Base-by-base conservation (phyloP, 2,888 invertebrate genomes). In the Allygus modestus region DNA sequence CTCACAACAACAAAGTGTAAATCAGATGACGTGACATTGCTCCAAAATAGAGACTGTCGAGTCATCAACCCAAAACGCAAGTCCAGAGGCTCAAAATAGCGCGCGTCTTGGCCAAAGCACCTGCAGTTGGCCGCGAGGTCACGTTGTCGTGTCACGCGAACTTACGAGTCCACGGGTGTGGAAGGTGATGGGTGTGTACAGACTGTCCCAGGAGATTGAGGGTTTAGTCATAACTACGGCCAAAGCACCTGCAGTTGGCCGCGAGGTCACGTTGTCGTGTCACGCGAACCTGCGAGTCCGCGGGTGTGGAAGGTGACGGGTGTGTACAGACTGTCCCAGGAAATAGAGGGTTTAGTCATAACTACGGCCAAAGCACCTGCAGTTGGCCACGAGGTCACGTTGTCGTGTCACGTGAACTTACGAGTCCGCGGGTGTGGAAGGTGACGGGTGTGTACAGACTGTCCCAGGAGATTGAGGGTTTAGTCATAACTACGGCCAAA, bases 11-110 rank as follows among this genome's bases (percentile, higher is more conserved):
- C 37, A 71, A 41, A 37, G 71, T 17, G 31, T 33, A 33, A 71
- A 12, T 37, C 71, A 71, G 5, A 41, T n/a, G 31, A 23, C 9
- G 41, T 71, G 71, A 71, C 71, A 71, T 71, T 71, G 71, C 23
- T 20, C 23, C n/a, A 12, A 41, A 71, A 71, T 71, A 71, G 71
- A 5, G 15, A 23, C 37, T 17, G 41, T 2, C 26, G 71, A 71
- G 71, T 71, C 71, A 71, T 41, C 71, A 71, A 41, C 71, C 71
- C 20, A 71, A 71, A 71, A 71, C 71, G 71, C 71, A 37, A 69
- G 20, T 41, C 37, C 1, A 23, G 41, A 1, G 41, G 37, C 20
- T 23, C 7, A 23, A 71, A 71, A 71, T 71, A 71, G n/a, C 20
- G 5, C 20, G 37, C 5, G 71, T 69, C 71, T 71, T 71, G 71